Conservation (phyloP, 2,113 vertebrate genomes). For the Nothocercus julius region DNA sequence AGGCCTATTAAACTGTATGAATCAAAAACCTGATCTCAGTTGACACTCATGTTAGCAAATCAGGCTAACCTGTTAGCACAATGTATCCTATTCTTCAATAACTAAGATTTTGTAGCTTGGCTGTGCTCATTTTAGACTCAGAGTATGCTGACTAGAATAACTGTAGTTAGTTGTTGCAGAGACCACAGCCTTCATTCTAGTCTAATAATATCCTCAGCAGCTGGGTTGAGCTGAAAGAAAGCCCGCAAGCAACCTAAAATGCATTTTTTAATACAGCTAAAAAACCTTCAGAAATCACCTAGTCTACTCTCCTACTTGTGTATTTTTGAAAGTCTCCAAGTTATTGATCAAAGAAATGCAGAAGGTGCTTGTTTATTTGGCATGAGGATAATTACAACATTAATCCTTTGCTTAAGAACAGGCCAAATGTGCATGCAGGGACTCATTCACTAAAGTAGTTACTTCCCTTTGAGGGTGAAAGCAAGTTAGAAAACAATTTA, state of each 20-base stretch:
- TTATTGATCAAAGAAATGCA: not conserved
- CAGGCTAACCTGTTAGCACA: not conserved
- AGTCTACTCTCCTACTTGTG: not conserved
- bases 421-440: rapidly evolving
- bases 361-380: not conserved
- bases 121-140: not conserved
- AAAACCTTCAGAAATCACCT: not conserved
- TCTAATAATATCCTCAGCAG: not conserved
- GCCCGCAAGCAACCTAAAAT: not conserved
- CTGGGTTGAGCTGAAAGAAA: not conserved
- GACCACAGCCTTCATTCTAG: not conserved
- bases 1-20: not conserved
- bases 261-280: not conserved
- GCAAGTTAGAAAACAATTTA: not conserved
- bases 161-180: not conserved
- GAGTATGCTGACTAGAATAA: not conserved
- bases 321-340: not conserved
- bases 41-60: not conserved
- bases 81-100: not conserved
- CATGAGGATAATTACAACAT: not conserved
- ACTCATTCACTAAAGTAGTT: not conserved
- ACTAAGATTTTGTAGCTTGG: not conserved
- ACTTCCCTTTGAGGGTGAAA: not conserved
- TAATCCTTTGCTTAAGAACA: not conserved
- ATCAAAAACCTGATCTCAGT: not conserved